Evolutionary conservation across 2,797 vertebrate genomes (phyloP).

Genomic region (Falco peregrinus): DNA sequence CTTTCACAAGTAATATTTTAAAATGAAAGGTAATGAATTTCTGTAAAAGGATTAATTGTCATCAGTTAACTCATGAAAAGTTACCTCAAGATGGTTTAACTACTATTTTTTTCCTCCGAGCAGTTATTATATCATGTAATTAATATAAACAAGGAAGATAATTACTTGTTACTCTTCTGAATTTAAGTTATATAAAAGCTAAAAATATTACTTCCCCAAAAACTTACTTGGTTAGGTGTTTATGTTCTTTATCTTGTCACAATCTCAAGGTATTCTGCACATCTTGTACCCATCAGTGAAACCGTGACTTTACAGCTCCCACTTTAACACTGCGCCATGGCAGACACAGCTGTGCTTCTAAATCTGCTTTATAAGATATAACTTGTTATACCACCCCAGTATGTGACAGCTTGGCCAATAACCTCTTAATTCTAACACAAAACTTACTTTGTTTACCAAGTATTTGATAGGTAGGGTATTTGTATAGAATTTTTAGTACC

Average conservation of each 20-base stretch:
- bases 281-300: not conserved
- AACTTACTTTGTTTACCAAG: not conserved
- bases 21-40: not conserved
- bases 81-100: not conserved
- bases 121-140: not conserved
- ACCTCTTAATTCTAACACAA: not conserved
- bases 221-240: not conserved
- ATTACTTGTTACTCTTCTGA: not conserved
- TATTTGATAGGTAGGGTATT: not conserved
- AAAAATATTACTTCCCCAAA: not conserved
- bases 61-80: not conserved
- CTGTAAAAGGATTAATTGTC: not conserved
- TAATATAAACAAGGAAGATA: not conserved
- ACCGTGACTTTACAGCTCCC: not conserved
- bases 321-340: not conserved
- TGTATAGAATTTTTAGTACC: not conserved
- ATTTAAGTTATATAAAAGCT: not conserved
- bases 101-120: not conserved
- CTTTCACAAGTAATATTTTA: not conserved
- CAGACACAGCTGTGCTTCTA: not conserved
- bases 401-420: not conserved
- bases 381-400: not conserved
- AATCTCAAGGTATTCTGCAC: not conserved
- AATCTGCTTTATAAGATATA: not conserved
- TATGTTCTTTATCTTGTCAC: not conserved